Base-by-base conservation (phyloP, 2,888 invertebrate species). In the Chaetoderma sp. region DNA sequence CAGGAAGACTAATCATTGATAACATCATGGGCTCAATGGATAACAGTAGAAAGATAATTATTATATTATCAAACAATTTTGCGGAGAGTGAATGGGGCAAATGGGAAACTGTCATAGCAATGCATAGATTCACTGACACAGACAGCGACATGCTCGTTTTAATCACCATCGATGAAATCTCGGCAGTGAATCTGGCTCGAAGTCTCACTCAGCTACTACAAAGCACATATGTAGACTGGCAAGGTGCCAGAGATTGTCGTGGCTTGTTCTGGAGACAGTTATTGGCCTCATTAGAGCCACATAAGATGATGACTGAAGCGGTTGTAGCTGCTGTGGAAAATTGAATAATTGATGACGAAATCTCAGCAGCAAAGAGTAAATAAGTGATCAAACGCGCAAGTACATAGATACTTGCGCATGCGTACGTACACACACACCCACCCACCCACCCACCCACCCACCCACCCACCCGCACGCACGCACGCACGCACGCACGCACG, bases 1-100 rank as follows among this genome's bases (percentile, higher is more conserved):
- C 91, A n/a, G 92, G 92, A 0, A 87, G 90, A 0, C 89, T 91
- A 3, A 92, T 92, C 63, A 82, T 92, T 67, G 92, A 92, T 78
- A 92, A 92, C 73, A 92, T 92, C 68, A 89, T 91, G 0, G 89
- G 90, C 0, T 90, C 91, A 76, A 91, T 92, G 89, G 91, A 92
- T 73, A 88, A 90, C 1, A 92, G 92, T 0, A 86, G 90, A 21
- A 89, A 89, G 4, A 89, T 92, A 0, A 88, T 92, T 85, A 83
- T 92, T 63, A 88, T 92, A 8, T 88, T 92, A 16, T 91, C 92
- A 0, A 87, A 89, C 44, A 87, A 88, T 70, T 92, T 92, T 80
- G 82, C 92, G 6, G 85, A 89, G 8, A 92, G 92, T 71, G 91
- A 91, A 70, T 92, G 92, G 92, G 92, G 92, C 75, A 90, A 91